A percentile compares a stretch with the other conserved stretches of the same genome.
Evolutionary conservation across 2,113 vertebrate genomes (phyloP).

Genomic region (Oreochromis spilurus): DNA sequence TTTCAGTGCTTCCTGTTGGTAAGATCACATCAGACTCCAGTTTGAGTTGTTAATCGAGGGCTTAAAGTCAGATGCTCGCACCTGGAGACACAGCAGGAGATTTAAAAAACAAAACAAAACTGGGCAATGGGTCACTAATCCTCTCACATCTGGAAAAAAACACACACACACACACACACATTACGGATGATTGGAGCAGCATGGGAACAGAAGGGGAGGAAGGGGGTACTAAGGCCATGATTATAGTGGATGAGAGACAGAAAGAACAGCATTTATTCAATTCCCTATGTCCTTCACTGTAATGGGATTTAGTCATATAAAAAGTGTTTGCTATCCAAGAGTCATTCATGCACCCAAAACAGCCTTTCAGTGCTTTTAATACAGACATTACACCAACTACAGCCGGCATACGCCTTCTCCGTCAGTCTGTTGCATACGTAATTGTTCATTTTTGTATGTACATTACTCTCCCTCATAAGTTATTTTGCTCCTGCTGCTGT

Average conservation of each 20-base stretch:
- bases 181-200: conserved; percentile 27
- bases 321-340: conserved; percentile 53
- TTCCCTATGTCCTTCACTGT: conserved; percentile 42
- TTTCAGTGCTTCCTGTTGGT: background rate
- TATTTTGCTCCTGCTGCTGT: conserved; percentile 14
- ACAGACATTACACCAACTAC: conserved; percentile 55
- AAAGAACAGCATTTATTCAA: conserved; percentile 50
- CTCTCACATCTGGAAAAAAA: conserved; percentile 16
- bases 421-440: conserved; percentile 47
- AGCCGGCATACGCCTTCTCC: conserved; percentile 25
- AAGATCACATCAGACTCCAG: background rate
- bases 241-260: conserved; percentile 34
- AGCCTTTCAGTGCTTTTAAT: conserved; percentile 68
- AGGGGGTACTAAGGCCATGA: conserved; percentile 60
- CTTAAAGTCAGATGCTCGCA: background rate
- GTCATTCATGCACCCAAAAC: conserved; percentile 5
- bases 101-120: background rate
- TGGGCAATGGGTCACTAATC: conserved; percentile 8
- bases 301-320: conserved; percentile 59
- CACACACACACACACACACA: background rate
- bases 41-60: background rate
- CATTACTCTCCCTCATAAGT: conserved; percentile 26
- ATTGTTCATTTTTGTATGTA: conserved; percentile 45
- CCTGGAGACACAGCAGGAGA: background rate
- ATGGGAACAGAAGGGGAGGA: background rate